Evolutionary conservation across 2,113 vertebrate species (phyloP).

Genomic region (Gymnorhina tibicen): DNA sequence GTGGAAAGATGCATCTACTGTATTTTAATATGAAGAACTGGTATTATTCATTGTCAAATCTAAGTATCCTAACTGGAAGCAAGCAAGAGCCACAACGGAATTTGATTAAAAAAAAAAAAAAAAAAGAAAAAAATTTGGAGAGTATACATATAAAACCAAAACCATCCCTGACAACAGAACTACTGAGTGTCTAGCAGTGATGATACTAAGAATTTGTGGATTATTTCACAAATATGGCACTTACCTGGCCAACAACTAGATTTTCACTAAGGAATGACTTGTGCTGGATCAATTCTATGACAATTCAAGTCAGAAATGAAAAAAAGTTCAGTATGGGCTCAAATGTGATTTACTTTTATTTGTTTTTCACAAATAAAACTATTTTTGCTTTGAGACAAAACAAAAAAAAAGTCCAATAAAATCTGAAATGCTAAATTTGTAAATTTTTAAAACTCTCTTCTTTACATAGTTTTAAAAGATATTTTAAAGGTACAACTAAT

Average conservation of each 20-base stretch:
- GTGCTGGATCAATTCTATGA: background rate
- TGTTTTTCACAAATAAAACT: background rate
- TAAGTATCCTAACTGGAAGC: background rate
- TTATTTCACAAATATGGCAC: background rate
- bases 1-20: background rate
- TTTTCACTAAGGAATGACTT: background rate
- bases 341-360: background rate
- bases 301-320: background rate
- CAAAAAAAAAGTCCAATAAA: background rate
- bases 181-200: background rate
- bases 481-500: background rate
- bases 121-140: background rate
- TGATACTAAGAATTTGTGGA: background rate
- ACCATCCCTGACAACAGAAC: background rate
- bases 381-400: background rate
- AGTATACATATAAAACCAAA: background rate
- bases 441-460: background rate
- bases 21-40: background rate
- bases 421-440: background rate
- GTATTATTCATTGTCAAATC: background rate
- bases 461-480: background rate
- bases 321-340: background rate
- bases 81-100: background rate
- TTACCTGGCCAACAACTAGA: background rate
- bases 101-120: background rate